Percentiles rank a stretch among this genome's conserved stretches.
These are phyloP conservation scores for Lydus trimaculatus DNA, from an alignment of 2,888 invertebrate genomes.

Conservation along the genomic window DNA sequence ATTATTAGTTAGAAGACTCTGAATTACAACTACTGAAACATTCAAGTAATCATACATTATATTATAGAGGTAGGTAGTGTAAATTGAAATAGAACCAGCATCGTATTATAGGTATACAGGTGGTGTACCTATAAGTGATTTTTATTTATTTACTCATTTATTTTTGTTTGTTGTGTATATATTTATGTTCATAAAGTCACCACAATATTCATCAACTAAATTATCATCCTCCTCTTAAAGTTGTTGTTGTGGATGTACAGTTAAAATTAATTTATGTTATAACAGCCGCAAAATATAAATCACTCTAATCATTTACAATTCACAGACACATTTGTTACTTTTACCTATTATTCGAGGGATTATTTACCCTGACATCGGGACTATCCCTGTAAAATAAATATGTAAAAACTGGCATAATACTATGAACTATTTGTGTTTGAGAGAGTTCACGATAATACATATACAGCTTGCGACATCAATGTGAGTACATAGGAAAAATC, in stretches of 20 bases:
- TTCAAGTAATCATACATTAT: neutral
- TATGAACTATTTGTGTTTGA: neutral
- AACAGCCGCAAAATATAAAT: slow-evolving; percentile 16
- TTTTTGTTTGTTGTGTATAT: neutral
- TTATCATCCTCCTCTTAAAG: neutral
- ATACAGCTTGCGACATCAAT: too few species aligned
- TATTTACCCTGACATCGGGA: neutral
- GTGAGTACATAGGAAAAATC: too few species aligned
- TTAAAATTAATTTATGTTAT: slow-evolving; percentile 14
- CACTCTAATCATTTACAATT: slow-evolving; percentile 15
- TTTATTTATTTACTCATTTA: neutral
- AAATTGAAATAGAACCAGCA: neutral
- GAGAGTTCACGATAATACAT: neutral
- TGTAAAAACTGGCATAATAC: neutral
- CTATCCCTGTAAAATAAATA: neutral
- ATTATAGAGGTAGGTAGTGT: too few species aligned
- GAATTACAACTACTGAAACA: neutral
- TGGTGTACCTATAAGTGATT: neutral
- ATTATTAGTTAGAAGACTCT: neutral
- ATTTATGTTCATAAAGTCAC: neutral
- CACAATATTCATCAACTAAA: slow-evolving; percentile 5
- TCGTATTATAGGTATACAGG: neutral
- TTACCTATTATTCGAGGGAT: slow-evolving; percentile 1
- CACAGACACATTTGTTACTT: slow-evolving; percentile 1
- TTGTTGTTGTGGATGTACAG: neutral